These are phyloP conservation scores for Anoura caudifer DNA, from an alignment of 2,113 vertebrate species.

Conservation along the genomic window DNA sequence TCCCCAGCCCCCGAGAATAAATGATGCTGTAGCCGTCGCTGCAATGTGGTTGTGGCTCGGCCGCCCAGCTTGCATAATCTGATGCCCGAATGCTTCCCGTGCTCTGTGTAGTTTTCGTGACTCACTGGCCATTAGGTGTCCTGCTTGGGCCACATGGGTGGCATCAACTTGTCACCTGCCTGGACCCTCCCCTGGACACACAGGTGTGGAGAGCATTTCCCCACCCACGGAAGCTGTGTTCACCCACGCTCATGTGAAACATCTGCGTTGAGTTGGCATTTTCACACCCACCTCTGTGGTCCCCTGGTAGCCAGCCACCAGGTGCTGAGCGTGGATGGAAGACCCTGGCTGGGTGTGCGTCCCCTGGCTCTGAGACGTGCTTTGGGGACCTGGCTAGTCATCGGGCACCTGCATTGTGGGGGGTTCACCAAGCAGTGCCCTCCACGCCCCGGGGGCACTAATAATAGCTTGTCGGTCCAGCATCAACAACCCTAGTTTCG, in stretches of 20 bases:
- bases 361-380: not conserved
- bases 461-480: not conserved
- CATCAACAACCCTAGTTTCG: not conserved
- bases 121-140: not conserved
- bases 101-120: no score
- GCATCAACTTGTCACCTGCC: not conserved
- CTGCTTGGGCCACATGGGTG: rapidly evolving
- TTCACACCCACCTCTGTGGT: rapidly evolving
- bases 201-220: not conserved
- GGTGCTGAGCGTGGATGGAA: not conserved
- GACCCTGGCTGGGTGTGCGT: not conserved
- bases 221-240: not conserved
- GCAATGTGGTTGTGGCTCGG: not conserved
- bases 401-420: not conserved
- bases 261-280: not conserved
- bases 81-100: no score
- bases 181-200: rapidly evolving
- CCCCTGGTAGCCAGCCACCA: not conserved
- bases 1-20: not conserved
- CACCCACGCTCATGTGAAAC: rapidly evolving
- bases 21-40: rapidly evolving
- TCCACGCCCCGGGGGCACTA: rapidly evolving
- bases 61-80: no score
- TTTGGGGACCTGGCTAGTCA: not conserved
- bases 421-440: not conserved